Conservation (phyloP, 2,113 vertebrate genomes). For the Cryptomyrus ogoouensis region DNA sequence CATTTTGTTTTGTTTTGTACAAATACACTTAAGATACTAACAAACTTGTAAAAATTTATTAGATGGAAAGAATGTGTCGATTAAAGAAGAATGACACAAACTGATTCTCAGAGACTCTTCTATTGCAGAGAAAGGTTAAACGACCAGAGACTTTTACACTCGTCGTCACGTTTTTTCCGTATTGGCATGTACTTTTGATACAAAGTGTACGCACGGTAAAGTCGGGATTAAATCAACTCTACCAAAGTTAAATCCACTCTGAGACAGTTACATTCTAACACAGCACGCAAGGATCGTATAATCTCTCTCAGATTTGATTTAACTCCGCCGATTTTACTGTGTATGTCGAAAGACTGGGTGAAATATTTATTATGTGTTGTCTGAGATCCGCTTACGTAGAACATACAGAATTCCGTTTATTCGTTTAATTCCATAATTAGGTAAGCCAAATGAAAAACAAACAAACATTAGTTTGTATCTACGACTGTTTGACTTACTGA, state of each 20-base stretch:
- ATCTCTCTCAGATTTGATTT: conserved; percentile 4
- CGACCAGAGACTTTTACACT: conserved; percentile 67
- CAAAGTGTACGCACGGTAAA: conserved; percentile 54
- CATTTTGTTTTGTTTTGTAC: conserved; percentile 71
- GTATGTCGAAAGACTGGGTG: conserved; percentile 56
- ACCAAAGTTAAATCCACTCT: background rate
- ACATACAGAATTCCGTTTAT: conserved; percentile 52
- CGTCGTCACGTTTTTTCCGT: conserved; percentile 60
- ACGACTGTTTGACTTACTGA: conserved; percentile 44
- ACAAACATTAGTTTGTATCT: conserved; percentile 53
- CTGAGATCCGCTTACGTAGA: conserved; percentile 61
- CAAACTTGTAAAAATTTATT: conserved; percentile 71
- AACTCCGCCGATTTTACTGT: conserved; percentile 10
- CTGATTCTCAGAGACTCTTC: conserved; percentile 33
- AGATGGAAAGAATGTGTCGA: conserved; percentile 66
- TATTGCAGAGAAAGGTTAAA: conserved; percentile 42
- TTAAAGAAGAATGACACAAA: conserved; percentile 64
- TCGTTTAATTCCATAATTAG: conserved; percentile 65
- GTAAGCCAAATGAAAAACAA: conserved; percentile 60
- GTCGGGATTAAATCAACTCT: background rate
- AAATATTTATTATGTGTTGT: conserved; percentile 79
- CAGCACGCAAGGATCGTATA: background rate
- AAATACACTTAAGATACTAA: conserved; percentile 69
- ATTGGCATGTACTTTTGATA: conserved; percentile 72
- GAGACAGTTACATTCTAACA: background rate